Percentiles rank a stretch among this genome's conserved stretches.
Evolutionary conservation across 2,113 vertebrate species (phyloP).

Genomic region (Lanius collurio): DNA sequence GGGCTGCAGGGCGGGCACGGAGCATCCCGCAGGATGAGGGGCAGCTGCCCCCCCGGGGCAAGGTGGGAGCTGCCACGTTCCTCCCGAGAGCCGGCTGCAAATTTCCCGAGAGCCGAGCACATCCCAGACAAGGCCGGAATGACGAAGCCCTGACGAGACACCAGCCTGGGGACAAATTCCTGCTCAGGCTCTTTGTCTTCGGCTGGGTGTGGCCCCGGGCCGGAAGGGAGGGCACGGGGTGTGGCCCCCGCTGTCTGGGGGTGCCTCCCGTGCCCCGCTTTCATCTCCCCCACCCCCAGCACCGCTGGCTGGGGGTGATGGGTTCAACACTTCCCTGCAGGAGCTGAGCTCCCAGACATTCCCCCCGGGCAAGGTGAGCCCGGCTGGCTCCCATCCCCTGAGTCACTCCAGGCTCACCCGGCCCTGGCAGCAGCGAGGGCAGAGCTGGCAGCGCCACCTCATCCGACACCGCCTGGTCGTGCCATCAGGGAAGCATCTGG

Average conservation of each 20-base stretch:
- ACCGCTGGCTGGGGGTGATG: neutral
- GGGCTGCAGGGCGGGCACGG: neutral
- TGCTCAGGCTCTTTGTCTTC: neutral
- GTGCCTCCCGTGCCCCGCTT: neutral
- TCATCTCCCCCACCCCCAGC: conserved; percentile 13
- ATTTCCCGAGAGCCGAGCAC: neutral
- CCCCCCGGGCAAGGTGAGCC: neutral
- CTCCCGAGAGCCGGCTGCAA: neutral
- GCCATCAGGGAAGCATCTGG: neutral
- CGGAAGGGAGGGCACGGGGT: neutral
- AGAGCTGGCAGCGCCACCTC: neutral
- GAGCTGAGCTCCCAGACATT: neutral
- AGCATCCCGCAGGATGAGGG: neutral
- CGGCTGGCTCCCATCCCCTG: neutral
- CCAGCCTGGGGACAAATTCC: conserved; percentile 20
- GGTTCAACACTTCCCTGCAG: neutral
- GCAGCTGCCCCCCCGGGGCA: neutral
- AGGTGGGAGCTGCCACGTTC: neutral
- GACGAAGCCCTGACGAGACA: conserved; percentile 27
- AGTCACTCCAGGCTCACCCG: neutral
- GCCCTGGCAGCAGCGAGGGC: neutral
- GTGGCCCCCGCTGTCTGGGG: neutral
- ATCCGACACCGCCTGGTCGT: fast-evolving
- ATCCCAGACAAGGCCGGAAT: neutral
- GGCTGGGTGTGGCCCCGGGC: neutral